Evolutionary conservation across 1,140 invertebrate species (phyloP).

Genomic region (Neomicropteryx cornuta): DNA sequence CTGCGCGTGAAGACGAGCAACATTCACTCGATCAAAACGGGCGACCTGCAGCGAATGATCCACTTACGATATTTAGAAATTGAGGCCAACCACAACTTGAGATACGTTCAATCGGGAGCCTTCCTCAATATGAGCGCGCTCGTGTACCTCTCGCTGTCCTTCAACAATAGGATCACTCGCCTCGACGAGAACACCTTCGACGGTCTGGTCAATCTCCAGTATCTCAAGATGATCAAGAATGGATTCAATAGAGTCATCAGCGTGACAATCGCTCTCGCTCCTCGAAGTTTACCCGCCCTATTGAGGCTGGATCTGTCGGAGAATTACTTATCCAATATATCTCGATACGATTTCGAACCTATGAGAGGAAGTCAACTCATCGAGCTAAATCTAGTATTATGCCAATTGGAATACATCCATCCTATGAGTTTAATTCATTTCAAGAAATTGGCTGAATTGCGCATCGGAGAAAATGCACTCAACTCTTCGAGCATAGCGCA

Average conservation of each 20-base stretch:
- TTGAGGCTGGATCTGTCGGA: constrained; percentile 28
- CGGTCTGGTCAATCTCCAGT: constrained; percentile 26
- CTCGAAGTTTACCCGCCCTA: constrained; percentile 23
- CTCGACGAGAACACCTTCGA: constrained; percentile 23
- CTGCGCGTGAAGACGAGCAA: constrained; percentile 28
- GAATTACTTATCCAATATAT: constrained; percentile 26
- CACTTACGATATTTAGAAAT: constrained; percentile 23
- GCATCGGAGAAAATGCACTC: constrained; percentile 39
- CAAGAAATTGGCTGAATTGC: constrained; percentile 29
- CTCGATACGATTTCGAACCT: constrained; percentile 23
- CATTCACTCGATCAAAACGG: constrained; percentile 20
- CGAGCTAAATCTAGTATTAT: constrained; percentile 35
- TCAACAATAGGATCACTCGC: constrained; percentile 20
- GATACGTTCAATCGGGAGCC: constrained; percentile 22
- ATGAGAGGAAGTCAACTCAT: constrained; percentile 23
- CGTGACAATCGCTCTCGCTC: constrained; percentile 22
- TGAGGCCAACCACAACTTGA: constrained; percentile 30
- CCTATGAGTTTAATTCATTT: constrained; percentile 32
- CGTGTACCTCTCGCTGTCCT: constrained; percentile 28
- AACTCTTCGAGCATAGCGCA: constrained; percentile 27
- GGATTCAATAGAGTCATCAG: constrained; percentile 25
- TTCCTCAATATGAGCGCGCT: constrained; percentile 26
- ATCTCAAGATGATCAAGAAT: constrained; percentile 34
- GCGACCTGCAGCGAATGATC: constrained; percentile 19
- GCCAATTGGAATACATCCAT: constrained; percentile 38